Conservation (phyloP, 2,888 invertebrate genomes). For the Polietes domitor region DNA sequence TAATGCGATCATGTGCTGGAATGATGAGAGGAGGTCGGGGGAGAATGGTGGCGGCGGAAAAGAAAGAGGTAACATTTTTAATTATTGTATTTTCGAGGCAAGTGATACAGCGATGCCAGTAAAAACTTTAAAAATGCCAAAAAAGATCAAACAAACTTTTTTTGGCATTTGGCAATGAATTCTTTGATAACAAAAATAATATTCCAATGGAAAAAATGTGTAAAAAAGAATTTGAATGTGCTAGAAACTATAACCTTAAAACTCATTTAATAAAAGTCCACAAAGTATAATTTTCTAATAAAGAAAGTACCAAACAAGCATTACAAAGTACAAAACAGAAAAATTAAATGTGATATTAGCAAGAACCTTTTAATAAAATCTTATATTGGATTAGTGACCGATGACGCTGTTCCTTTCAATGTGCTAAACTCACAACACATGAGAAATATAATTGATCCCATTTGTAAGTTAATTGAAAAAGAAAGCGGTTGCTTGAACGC, state of each 20-base stretch:
- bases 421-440: conserved; percentile 60
- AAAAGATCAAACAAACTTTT: too few relatives aligned
- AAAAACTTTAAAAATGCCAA: too few relatives aligned
- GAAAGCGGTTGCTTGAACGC: conserved; percentile 43
- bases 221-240: neutral
- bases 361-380: conserved; percentile 53
- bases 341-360: conserved; percentile 47
- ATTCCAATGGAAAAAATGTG: neutral
- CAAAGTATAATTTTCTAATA: neutral
- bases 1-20: too few relatives aligned
- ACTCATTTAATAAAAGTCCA: neutral
- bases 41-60: too few relatives aligned
- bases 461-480: conserved; percentile 45
- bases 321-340: conserved; percentile 43
- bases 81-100: too few relatives aligned
- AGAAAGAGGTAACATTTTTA: too few relatives aligned
- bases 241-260: neutral
- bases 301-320: neutral
- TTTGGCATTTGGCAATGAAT: too few relatives aligned
- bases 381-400: conserved; percentile 64
- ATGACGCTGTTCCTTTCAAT: conserved; percentile 60
- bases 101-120: too few relatives aligned
- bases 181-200: neutral
- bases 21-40: too few relatives aligned
- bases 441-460: conserved; percentile 46